Conservation (phyloP, 2,113 vertebrate genomes). For the Dicerorhinus sumatrensis region DNA sequence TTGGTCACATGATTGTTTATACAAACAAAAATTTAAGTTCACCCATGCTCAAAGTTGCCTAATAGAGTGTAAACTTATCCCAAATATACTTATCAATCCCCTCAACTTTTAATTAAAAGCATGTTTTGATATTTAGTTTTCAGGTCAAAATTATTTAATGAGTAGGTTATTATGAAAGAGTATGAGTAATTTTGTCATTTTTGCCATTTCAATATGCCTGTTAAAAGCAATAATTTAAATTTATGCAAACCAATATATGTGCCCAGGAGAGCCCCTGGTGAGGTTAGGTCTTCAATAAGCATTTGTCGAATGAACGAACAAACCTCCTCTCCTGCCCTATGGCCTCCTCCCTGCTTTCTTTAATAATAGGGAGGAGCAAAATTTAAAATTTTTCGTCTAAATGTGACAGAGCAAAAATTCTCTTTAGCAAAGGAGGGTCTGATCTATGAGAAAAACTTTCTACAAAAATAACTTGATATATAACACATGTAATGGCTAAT, state of each 20-base stretch:
- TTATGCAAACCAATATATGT: background rate
- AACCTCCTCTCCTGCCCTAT: rapidly evolving
- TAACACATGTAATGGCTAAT: background rate
- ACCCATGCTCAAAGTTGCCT: background rate
- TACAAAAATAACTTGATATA: background rate
- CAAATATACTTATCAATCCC: background rate
- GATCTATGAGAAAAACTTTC: background rate
- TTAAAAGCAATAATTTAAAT: background rate
- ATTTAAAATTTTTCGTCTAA: background rate
- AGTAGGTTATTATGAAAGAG: background rate
- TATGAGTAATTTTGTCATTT: background rate
- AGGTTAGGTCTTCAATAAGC: background rate
- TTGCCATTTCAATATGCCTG: background rate
- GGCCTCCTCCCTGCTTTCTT: background rate
- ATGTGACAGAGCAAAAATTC: background rate
- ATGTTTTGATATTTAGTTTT: background rate
- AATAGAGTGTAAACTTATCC: background rate
- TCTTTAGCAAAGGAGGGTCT: background rate
- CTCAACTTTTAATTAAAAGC: background rate
- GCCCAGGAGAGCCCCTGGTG: background rate
- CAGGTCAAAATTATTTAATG: background rate
- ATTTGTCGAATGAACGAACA: background rate
- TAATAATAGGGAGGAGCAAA: background rate
- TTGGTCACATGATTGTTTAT: background rate
- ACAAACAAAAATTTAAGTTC: background rate